Conservation (phyloP, 2,888 invertebrate genomes). For the Deroplatys truncata region DNA sequence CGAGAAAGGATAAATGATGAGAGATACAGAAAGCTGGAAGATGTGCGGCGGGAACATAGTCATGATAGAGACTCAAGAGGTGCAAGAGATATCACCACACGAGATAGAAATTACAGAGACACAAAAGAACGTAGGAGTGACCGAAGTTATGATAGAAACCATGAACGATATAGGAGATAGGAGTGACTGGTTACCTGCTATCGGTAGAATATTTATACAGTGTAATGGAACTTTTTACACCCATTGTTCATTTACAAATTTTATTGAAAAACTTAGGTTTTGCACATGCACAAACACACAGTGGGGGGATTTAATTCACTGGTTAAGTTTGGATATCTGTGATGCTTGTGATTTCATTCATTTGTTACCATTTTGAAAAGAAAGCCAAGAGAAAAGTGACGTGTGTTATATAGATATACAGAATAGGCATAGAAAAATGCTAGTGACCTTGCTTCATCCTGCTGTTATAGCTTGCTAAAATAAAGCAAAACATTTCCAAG, state of each 20-base stretch:
- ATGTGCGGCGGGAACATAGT: not conserved
- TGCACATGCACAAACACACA: not conserved
- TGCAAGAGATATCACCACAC: not conserved
- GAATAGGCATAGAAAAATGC: not conserved
- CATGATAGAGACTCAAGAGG: not conserved
- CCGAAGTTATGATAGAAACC: not conserved
- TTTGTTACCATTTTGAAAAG: not conserved
- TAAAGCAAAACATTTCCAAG: no score
- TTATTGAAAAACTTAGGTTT: not conserved
- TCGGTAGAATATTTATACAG: not conserved
- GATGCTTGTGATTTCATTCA: not conserved
- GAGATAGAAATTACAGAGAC: not conserved
- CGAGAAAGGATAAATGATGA: not conserved
- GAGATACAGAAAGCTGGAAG: not conserved
- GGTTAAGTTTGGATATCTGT: not conserved
- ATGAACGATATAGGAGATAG: not conserved
- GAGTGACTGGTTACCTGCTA: not conserved
- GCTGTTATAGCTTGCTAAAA: no score
- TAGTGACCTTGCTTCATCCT: no score
- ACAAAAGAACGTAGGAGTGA: not conserved
- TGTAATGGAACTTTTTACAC: not conserved
- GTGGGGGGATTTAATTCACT: not conserved
- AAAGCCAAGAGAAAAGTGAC: not conserved
- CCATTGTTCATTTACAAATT: not conserved
- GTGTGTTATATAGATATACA: not conserved